Percentiles rank a stretch among this genome's conserved stretches.
Evolutionary conservation across 2,888 invertebrate genomes (phyloP).

Genomic region (Operophtera brumata): DNA sequence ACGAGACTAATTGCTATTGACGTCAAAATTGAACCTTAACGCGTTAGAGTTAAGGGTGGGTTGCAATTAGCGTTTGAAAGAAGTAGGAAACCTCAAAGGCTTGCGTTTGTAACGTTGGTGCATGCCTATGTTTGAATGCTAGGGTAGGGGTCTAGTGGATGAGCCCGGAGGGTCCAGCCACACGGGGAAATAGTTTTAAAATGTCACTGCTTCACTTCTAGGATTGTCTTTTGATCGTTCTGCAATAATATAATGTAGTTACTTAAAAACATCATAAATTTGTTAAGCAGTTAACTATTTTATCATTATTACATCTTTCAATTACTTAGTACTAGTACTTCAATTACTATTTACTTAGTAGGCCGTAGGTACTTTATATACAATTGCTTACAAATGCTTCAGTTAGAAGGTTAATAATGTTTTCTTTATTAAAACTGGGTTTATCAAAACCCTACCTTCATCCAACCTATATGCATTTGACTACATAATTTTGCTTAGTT

Average conservation of each 20-base stretch:
- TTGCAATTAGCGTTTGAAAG: constrained; percentile 35
- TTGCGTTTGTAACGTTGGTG: constrained; percentile 18
- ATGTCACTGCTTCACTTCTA: no score
- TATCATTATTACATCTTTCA: no score
- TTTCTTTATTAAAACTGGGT: neutral
- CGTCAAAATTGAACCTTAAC: constrained; percentile 41
- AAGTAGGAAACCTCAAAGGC: constrained; percentile 38
- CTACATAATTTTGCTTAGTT: neutral
- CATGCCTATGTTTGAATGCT: constrained; percentile 22
- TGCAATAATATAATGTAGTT: no score
- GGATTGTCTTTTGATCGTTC: no score
- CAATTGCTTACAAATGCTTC: no score
- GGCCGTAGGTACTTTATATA: no score
- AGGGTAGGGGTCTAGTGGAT: constrained; percentile 9
- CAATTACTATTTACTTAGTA: no score
- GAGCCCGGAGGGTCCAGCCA: neutral
- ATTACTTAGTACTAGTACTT: no score
- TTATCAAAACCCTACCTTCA: neutral
- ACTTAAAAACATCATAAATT: no score
- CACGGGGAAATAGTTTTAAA: neutral
- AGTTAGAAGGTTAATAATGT: no score
- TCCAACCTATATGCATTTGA: neutral
- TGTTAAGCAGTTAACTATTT: no score
- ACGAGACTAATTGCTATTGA: constrained; percentile 49
- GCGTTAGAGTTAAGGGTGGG: constrained; percentile 29